Percentiles rank a stretch among this genome's conserved stretches.
Conservation (phyloP, 2,888 invertebrate species). For the Chaetoderma sp. region DNA sequence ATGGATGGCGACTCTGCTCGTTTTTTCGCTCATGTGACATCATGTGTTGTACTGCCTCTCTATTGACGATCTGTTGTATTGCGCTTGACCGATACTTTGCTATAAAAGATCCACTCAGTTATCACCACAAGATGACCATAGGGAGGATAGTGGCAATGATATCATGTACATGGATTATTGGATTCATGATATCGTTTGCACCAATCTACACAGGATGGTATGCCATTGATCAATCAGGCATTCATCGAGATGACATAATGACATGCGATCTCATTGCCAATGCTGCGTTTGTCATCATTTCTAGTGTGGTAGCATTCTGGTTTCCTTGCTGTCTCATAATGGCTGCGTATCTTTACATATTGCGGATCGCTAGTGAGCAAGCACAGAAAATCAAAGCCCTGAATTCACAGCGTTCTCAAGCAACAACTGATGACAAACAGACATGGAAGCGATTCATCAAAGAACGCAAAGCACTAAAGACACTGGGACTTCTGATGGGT, state of each 20-base stretch:
- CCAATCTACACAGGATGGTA: constrained; percentile 66
- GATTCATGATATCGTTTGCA: constrained; percentile 60
- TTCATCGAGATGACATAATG: constrained; percentile 22
- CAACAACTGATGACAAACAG: neutral
- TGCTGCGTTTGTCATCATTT: constrained; percentile 61
- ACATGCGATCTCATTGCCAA: constrained; percentile 51
- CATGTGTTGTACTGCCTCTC: constrained; percentile 66
- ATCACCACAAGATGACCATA: constrained; percentile 52
- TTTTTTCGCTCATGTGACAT: constrained; percentile 67
- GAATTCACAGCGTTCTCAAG: neutral
- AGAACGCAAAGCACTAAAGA: constrained; percentile 8
- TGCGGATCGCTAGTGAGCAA: constrained; percentile 59
- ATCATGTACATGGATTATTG: constrained; percentile 52
- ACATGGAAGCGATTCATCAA: neutral
- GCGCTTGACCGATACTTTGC: constrained; percentile 62
- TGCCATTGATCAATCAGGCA: constrained; percentile 70
- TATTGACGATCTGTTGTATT: constrained; percentile 62
- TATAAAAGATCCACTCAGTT: constrained; percentile 60
- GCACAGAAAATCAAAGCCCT: constrained; percentile 58
- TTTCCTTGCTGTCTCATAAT: constrained; percentile 62
- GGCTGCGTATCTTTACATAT: constrained; percentile 58
- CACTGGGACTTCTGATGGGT: constrained; percentile 8
- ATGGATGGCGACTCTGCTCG: constrained; percentile 62
- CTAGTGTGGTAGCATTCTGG: constrained; percentile 62
- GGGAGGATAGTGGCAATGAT: constrained; percentile 50